Base-by-base conservation (phyloP, 2,113 vertebrate genomes). In the Dromaius novaehollandiae region DNA sequence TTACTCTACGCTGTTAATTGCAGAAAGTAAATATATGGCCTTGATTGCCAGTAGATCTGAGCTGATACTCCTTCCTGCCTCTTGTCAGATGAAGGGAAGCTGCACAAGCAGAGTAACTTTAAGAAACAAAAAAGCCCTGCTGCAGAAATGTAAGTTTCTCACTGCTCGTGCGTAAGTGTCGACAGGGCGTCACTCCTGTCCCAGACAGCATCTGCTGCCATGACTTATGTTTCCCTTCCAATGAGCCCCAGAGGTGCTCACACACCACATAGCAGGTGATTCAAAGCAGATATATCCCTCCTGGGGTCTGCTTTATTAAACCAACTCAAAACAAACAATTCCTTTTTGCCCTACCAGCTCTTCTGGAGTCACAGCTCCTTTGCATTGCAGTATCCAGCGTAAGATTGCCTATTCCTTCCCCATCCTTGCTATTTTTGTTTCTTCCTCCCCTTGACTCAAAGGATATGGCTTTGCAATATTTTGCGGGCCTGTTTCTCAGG, bases 371-470 rank as follows among this genome's bases (percentile, higher is more conserved):
- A 28, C 65, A 85, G 46, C 10, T 82, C 51, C 82, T 91, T 55
- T 53, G 17, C 1, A 1, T 75, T 78, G 55, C 7, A 1, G 5
- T 48, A 36, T 8, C 0, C 2, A 58, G 6, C 30, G 78, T 40
- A 11, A 30, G 69, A 13, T 20, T 69, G 21, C 6, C 1, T 6
- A 13, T 84, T 16, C 14, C 73, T 83, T 44, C 13, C 44, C 4
- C 17, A 48, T 13, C 9, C 40, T 58, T 46, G 11, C 3, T 40
- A 81, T 20, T 22, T 63, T 84, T 60, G 51, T 13, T 24, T 63
- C 50, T 70, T 89, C 56, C 42, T 65, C 56, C 19, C 7, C 16
- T 86, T 64, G 51, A 50, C 9, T 73, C 7, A 36, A 48, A 14
- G 24, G 17, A 46, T 56, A 55, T 0, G 0, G 8, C 16, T 90